Evolutionary conservation across 1,140 invertebrate genomes (phyloP), one percentile per base, ranked within the genome.

Genomic region (Drosophila trapezifrons): DNA sequence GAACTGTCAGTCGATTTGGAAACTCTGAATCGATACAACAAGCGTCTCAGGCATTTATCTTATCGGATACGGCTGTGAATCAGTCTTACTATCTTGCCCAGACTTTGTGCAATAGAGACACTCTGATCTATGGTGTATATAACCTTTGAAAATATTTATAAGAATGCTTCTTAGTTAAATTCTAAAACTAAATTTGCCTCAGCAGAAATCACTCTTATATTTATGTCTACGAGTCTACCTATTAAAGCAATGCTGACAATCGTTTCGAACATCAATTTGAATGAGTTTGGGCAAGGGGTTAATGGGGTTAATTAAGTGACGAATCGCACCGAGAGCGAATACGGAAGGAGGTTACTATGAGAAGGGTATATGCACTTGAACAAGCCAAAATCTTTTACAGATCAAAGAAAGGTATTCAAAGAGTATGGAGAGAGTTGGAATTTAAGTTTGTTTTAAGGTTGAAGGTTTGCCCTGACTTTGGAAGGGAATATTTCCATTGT

Each of bases 221-320:
- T 20, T 35, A 54, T 54, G 51, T n/a, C 32, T 37, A 37, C 15
- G 32, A 37, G 18, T 54, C 37, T 54, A 54, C 51, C 51, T 37
- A 54, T 54, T 54, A 54, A 54, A 77, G 60, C 78, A 76, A 62
- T 80, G 62, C 47, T 45, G 27, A 63, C 62, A 78, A 77, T 77
- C 73, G 69, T 62, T 49, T 64, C 56, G 47, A 80, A 72, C 54
- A 69, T 64, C 63, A 52, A 62, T 67, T 49, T 65, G 78, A 52
- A 66, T 67, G 45, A 60, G 78, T 67, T 81, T 69, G 73, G 58
- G 52, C 66, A 69, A 45, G 55, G 56, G 69, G 78, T 82, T 82
- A 82, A 81, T 81, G 40, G 78, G 79, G 79, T 81, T 54, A 54
- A 54, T 54, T 54, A 54, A 54, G 51, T 54, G 51, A 54, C 32